These are phyloP conservation scores for Ectemnius continuus DNA, from an alignment of 2,888 invertebrate species.

Conservation along the genomic window DNA sequence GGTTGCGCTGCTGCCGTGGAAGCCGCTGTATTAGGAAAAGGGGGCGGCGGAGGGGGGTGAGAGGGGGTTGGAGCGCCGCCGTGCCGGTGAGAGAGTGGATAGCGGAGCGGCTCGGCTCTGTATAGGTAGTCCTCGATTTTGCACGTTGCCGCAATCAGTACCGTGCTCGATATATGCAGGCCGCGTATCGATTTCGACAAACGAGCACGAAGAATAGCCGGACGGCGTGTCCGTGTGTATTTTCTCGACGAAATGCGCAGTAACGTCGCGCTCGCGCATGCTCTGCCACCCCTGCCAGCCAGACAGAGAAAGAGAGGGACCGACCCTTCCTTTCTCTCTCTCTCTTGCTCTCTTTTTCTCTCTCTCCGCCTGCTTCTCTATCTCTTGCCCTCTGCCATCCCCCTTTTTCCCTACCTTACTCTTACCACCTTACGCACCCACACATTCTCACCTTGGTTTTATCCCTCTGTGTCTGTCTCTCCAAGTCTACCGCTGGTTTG, in stretches of 20 bases:
- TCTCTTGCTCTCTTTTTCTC: background rate
- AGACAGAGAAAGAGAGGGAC: background rate
- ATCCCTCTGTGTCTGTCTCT: background rate
- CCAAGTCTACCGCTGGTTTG: no score
- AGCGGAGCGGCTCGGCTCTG: no score
- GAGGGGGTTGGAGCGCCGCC: conserved; percentile 4
- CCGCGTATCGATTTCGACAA: conserved; percentile 60
- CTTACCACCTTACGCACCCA: background rate
- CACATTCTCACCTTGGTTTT: background rate
- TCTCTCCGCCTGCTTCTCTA: background rate
- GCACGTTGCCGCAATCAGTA: conserved; percentile 48
- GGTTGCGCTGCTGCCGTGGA: background rate
- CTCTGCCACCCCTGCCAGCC: conserved; percentile 13
- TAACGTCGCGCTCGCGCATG: conserved; percentile 32
- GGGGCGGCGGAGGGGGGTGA: background rate
- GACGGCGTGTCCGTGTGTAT: conserved; percentile 18
- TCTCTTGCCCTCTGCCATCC: background rate
- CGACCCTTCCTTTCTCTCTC: background rate
- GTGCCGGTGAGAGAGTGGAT: background rate
- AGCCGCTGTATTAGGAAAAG: background rate
- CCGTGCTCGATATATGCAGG: conserved; percentile 43
- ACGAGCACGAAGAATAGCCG: conserved; percentile 53
- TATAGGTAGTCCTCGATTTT: conserved; percentile 37
- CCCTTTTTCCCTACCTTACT: background rate
- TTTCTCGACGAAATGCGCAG: conserved; percentile 44